These are phyloP conservation scores for Caenorhabditis parvicauda DNA, from an alignment of 2,888 invertebrate genomes.

Conservation along the genomic window DNA sequence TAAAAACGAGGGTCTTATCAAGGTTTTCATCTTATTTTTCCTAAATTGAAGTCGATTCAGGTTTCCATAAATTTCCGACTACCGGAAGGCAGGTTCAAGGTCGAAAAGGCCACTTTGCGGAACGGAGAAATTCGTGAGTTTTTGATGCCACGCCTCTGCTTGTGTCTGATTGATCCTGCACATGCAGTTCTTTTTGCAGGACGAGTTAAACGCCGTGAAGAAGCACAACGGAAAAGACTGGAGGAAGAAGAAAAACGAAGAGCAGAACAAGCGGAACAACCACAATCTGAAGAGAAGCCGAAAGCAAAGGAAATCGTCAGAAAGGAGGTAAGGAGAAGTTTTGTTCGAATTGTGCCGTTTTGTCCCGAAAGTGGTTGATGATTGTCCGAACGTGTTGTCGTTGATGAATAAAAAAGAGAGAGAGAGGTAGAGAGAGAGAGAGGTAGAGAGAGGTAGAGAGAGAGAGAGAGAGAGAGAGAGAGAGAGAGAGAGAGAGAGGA, in stretches of 20 bases:
- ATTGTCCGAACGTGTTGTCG: conserved; percentile 21
- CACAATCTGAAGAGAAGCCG: conserved; percentile 29
- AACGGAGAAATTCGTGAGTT: conserved; percentile 60
- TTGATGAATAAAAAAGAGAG: conserved; percentile 17
- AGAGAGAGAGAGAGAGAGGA: conserved; percentile 1
- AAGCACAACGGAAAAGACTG: conserved; percentile 34
- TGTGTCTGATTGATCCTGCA: not conserved
- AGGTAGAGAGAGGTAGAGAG: conserved; percentile 14
- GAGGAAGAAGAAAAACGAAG: conserved; percentile 33
- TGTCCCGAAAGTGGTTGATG: conserved; percentile 1
- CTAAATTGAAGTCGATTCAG: conserved; percentile 60
- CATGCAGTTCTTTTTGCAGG: conserved; percentile 28
- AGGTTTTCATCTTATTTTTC: conserved; percentile 60
- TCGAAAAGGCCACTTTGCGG: conserved; percentile 57
- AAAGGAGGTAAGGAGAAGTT: no score
- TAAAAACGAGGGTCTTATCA: conserved; percentile 53
- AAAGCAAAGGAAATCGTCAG: no score
- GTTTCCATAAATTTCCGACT: conserved; percentile 57
- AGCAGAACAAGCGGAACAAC: conserved; percentile 10
- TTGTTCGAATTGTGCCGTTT: conserved; percentile 16
- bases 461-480: conserved; percentile 12
- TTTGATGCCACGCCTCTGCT: not conserved
- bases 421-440: conserved; percentile 14
- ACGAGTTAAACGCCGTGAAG: conserved; percentile 51
- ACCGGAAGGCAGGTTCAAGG: conserved; percentile 60